These are phyloP conservation scores for Drosophila formosana DNA, from an alignment of 2,888 invertebrate species.

Conservation along the genomic window DNA sequence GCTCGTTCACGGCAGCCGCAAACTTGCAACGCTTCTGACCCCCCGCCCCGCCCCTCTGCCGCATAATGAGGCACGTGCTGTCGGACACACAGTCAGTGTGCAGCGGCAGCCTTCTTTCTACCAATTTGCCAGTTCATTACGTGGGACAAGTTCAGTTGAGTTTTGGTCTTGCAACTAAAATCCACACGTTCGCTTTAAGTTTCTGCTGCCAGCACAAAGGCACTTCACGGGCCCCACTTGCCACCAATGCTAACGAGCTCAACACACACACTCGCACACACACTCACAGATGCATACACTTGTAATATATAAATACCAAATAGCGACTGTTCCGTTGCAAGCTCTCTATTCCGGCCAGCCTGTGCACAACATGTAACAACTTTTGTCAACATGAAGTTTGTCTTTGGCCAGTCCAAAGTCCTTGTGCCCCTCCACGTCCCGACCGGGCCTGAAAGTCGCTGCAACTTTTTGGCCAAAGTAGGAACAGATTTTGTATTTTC, in stretches of 20 bases:
- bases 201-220: conserved; percentile 51
- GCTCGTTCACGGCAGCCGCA: conserved; percentile 41
- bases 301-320: conserved; percentile 59
- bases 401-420: conserved; percentile 30
- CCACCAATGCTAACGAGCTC: conserved; percentile 71
- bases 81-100: neutral
- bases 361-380: conserved; percentile 43
- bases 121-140: conserved; percentile 37
- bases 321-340: conserved; percentile 33
- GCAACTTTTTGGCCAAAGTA: conserved; percentile 29
- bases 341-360: conserved; percentile 25
- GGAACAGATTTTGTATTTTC: conserved; percentile 12
- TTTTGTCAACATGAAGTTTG: conserved; percentile 61
- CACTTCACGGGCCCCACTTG: conserved; percentile 59
- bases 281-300: conserved; percentile 15
- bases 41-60: conserved; percentile 24
- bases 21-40: conserved; percentile 35
- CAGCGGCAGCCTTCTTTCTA: no score
- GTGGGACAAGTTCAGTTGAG: conserved; percentile 19
- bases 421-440: conserved; percentile 7
- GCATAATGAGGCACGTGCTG: conserved; percentile 49
- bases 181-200: conserved; percentile 33
- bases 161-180: conserved; percentile 28
- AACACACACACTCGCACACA: conserved; percentile 22
- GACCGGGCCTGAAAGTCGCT: no score